Base-by-base conservation (phyloP, 2,113 vertebrate species). In the Carassius carassius region DNA sequence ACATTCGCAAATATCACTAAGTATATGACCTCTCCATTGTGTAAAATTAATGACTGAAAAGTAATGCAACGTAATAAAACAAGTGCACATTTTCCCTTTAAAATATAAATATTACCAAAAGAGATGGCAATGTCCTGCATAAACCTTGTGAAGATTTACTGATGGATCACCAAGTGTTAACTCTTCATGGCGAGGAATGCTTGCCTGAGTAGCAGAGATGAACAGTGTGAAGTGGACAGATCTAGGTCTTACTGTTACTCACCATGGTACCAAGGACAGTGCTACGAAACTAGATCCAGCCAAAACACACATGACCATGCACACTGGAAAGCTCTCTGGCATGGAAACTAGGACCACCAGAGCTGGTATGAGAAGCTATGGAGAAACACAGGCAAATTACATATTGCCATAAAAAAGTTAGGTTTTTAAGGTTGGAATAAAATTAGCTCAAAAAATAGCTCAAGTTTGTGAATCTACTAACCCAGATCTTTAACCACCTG, bases 201-300 rank as follows among this genome's bases (percentile, higher is more conserved):
- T 47, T 21, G 32, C 60, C 81, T 47, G 84, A 21, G 78, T 82
- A 86, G 78, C 23, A 29, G 21, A 69, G 44, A 81, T 62, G 70
- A 88, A 77, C 49, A 73, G 62, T 2, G 51, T 73, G 17, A 78
- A 72, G 83, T 41, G 62, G 51, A 83, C 47, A 84, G 75, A 69
- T 81, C 75, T 41, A 72, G 70, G 86, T 82, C 77, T 86, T 80
- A 19, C 12, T 47, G 81, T 85, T 87, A 91, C 94, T 94, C 91
- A 95, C 95, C 95, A 95, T 0, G 95, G 95, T 21, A 96, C 85
- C 82, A 95, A 79, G 88, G 93, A 95, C 49, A 94, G 76, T 16
- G 92, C 91, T 0, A 93, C 94, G 81, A 90, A 79, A 51, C 94
- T 95, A 90, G 92, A 91, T 85, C 94, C 95, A 82, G 93, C 90